Evolutionary conservation across 2,113 vertebrate species (phyloP).

Genomic region (Atlantisia rogersi): DNA sequence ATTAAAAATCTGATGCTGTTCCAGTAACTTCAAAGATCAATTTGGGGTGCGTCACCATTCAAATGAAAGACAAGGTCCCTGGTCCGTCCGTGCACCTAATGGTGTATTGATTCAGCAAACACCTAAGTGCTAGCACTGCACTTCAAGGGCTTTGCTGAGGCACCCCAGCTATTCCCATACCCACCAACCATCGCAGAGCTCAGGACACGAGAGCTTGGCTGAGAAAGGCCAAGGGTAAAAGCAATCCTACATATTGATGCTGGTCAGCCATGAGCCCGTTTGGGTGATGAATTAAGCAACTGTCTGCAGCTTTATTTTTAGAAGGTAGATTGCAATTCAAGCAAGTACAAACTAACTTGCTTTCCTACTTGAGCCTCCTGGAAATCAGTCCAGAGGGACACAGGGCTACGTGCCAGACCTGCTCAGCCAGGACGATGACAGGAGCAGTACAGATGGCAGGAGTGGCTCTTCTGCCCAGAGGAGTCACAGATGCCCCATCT

Average conservation of each 20-base stretch:
- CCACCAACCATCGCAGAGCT: rapidly evolving
- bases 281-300: not conserved
- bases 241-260: not conserved
- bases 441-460: too few species aligned
- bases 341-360: not conserved
- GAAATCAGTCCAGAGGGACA: not conserved
- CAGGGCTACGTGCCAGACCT: rapidly evolving
- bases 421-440: not conserved
- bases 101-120: not conserved
- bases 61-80: not conserved
- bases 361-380: not conserved
- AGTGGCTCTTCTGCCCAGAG: not conserved
- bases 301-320: conserved; percentile 8
- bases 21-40: not conserved
- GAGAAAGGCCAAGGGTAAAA: not conserved
- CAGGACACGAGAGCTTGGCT: not conserved
- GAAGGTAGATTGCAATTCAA: not conserved
- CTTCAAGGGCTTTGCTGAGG: not conserved
- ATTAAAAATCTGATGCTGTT: not conserved
- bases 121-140: not conserved
- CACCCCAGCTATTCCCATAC: not conserved
- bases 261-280: not conserved
- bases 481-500: not conserved
- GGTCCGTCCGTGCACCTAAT: not conserved
- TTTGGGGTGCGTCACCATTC: not conserved